Conservation (phyloP, 2,797 vertebrate genomes). For the Melanotaenia boesemani region DNA sequence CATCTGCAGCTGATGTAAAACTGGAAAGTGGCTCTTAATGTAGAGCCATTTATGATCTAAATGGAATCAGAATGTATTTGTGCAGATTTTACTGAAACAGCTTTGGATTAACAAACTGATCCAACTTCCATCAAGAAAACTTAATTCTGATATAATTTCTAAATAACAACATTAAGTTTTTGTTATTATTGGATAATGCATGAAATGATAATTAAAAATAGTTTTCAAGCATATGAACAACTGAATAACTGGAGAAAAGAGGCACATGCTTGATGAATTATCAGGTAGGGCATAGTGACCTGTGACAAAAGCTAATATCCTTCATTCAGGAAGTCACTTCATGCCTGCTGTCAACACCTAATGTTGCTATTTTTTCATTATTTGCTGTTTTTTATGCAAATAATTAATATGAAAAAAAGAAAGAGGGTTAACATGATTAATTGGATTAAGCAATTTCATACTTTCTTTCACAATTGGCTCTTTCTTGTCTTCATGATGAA, state of each 20-base stretch:
- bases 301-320: background rate
- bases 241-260: background rate
- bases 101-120: background rate
- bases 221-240: background rate
- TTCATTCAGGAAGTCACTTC: background rate
- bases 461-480: no score
- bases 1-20: conserved; percentile 46
- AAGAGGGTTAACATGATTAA: no score
- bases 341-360: no score
- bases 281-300: background rate
- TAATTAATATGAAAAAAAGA: no score
- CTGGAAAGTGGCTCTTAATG: conserved; percentile 40
- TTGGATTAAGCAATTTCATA: no score
- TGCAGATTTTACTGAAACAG: conserved; percentile 11
- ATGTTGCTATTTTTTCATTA: no score
- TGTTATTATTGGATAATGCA: background rate
- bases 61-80: conserved; percentile 19
- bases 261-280: background rate
- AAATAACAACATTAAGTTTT: background rate
- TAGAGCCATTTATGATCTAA: conserved; percentile 17
- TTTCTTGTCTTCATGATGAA: no score
- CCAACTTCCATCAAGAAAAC: background rate
- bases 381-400: no score
- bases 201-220: no score
- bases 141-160: background rate